Evolutionary conservation across 2,888 invertebrate species (phyloP).

Genomic region (Mechanitis messenoides): DNA sequence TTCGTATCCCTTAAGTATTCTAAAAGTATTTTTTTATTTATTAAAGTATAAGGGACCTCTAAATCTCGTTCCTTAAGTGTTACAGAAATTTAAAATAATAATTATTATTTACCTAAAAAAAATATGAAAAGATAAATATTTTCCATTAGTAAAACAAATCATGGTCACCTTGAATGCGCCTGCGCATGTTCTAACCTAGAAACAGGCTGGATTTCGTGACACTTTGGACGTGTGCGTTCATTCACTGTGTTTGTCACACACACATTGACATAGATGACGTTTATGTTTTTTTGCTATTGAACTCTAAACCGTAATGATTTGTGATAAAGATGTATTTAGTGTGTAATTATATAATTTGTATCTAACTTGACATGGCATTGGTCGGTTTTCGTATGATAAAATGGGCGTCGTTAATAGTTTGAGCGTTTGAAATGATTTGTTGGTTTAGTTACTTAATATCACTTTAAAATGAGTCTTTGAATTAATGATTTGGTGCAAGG

Average conservation of each 20-base stretch:
- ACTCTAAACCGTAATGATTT: conserved; percentile 27
- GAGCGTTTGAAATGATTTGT: conserved; percentile 51
- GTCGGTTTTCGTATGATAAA: conserved; percentile 67
- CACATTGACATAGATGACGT: conserved; percentile 36
- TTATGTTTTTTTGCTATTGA: conserved; percentile 12
- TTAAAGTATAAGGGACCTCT: too few species aligned
- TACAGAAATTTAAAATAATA: too few species aligned
- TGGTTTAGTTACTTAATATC: conserved; percentile 22
- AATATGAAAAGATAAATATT: too few species aligned
- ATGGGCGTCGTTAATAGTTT: conserved; percentile 63
- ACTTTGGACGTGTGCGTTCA: conserved; percentile 48
- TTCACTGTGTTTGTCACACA: conserved; percentile 49
- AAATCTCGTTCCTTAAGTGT: too few species aligned
- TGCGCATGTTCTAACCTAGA: conserved; percentile 71
- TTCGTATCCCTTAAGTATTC: too few species aligned
- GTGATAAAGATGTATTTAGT: conserved; percentile 25
- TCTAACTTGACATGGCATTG: conserved; percentile 64
- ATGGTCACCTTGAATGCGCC: conserved; percentile 53
- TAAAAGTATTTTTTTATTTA: too few species aligned
- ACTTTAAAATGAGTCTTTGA: conserved; percentile 22
- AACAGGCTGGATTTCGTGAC: conserved; percentile 73
- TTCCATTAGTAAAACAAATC: conserved; percentile 17
- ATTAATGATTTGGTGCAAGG: conserved; percentile 33
- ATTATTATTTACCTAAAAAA: too few species aligned
- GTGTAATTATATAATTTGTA: conserved; percentile 38